Evolutionary conservation across 1,140 invertebrate genomes (phyloP).

Genomic region (Pemphigus obesinymphae): DNA sequence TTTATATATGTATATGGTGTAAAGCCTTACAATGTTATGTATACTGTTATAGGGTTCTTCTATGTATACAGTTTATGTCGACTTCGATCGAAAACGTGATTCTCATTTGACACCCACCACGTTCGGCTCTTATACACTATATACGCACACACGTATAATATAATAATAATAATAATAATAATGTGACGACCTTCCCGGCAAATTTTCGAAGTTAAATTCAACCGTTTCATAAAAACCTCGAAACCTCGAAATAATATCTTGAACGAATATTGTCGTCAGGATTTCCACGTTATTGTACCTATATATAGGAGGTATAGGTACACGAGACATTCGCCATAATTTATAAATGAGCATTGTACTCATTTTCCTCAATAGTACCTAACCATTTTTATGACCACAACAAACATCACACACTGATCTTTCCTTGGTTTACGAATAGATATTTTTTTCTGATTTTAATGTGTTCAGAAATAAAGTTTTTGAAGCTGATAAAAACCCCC

Average conservation of each 20-base stretch:
- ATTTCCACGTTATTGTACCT: too few relatives aligned
- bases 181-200: too few relatives aligned
- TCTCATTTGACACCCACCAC: neutral
- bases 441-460: constrained; percentile 22
- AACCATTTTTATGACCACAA: neutral
- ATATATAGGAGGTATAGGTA: too few relatives aligned
- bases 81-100: constrained; percentile 23
- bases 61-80: neutral
- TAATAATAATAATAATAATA: too few relatives aligned
- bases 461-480: constrained; percentile 26
- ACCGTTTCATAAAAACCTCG: too few relatives aligned
- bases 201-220: too few relatives aligned
- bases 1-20: neutral
- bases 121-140: too few relatives aligned
- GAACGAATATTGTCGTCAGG: too few relatives aligned
- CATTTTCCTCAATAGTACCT: constrained; percentile 17
- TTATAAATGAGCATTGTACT: constrained; percentile 12
- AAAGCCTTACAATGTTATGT: neutral
- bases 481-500: neutral
- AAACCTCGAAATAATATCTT: too few relatives aligned
- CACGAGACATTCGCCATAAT: too few relatives aligned
- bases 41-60: neutral
- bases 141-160: too few relatives aligned
- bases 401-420: constrained; percentile 34
- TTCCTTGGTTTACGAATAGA: constrained; percentile 18